Conservation (phyloP, 2,797 vertebrate genomes). For the Cyprinella venusta region DNA sequence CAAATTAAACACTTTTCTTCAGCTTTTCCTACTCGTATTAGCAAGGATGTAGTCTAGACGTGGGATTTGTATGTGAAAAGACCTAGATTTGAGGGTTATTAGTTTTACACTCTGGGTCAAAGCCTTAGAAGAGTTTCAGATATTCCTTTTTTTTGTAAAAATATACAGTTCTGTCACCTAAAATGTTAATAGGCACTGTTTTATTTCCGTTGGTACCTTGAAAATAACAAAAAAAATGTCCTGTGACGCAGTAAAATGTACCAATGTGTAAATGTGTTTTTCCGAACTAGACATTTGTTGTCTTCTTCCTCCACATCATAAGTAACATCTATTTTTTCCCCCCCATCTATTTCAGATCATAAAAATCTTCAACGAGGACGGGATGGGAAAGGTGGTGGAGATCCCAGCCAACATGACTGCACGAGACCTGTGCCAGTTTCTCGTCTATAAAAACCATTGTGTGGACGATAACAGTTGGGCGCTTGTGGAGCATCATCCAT, state of each 20-base stretch:
- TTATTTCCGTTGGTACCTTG: neutral
- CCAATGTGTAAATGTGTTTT: neutral
- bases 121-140: neutral
- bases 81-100: neutral
- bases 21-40: neutral
- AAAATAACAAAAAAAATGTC: conserved; percentile 16
- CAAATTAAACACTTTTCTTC: neutral
- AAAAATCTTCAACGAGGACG: conserved; percentile 96
- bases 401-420: conserved; percentile 94
- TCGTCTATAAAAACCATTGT: conserved; percentile 97
- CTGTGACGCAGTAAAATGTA: conserved; percentile 53
- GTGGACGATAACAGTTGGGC: conserved; percentile 97
- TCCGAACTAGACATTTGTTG: neutral
- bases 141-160: neutral
- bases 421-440: conserved; percentile 94
- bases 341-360: conserved; percentile 80
- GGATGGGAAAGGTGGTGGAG: conserved; percentile 94
- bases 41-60: conserved; percentile 16
- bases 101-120: neutral
- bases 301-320: neutral
- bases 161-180: neutral
- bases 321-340: neutral
- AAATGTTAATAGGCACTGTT: conserved; percentile 8
- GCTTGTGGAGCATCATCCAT: conserved; percentile 94
- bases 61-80: conserved; percentile 1